Conservation (phyloP, 2,888 invertebrate species). For the Podotricha telesiphe region DNA sequence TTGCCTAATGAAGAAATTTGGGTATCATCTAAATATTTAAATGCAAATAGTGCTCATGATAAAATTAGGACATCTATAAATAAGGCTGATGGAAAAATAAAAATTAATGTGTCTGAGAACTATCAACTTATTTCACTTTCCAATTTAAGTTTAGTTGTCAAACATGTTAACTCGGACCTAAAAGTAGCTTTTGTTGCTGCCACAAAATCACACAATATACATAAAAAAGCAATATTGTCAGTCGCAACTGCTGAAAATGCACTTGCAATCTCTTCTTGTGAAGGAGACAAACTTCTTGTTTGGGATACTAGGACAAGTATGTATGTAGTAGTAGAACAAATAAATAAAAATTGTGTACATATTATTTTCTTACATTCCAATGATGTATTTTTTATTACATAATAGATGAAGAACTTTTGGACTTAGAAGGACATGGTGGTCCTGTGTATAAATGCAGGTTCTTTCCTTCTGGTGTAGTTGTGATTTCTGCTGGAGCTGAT, state of each 20-base stretch:
- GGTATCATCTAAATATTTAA: conserved; percentile 77
- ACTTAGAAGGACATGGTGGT: conserved; percentile 86
- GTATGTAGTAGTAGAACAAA: conserved; percentile 35
- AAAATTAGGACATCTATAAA: conserved; percentile 64
- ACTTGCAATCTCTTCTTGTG: conserved; percentile 85
- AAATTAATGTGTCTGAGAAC: conserved; percentile 66
- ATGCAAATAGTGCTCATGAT: conserved; percentile 70
- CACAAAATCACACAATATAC: conserved; percentile 73
- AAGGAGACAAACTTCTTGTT: conserved; percentile 82
- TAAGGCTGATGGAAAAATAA: conserved; percentile 67
- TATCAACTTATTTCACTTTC: conserved; percentile 72
- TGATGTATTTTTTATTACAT: conserved; percentile 51
- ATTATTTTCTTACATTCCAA: background rate
- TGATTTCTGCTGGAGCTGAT: conserved; percentile 87
- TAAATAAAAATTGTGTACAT: background rate
- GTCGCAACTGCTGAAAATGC: conserved; percentile 85
- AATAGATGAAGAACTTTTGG: conserved; percentile 71
- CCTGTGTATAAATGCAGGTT: conserved; percentile 87
- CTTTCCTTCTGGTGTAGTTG: conserved; percentile 88
- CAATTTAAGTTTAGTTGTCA: conserved; percentile 70
- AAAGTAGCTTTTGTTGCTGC: conserved; percentile 81
- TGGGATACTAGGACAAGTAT: conserved; percentile 86
- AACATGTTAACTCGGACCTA: conserved; percentile 68
- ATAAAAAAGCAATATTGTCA: conserved; percentile 79
- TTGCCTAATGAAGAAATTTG: conserved; percentile 74